These are phyloP conservation scores for Trematomus loennbergii DNA, from an alignment of 2,113 vertebrate genomes.

Conservation along the genomic window DNA sequence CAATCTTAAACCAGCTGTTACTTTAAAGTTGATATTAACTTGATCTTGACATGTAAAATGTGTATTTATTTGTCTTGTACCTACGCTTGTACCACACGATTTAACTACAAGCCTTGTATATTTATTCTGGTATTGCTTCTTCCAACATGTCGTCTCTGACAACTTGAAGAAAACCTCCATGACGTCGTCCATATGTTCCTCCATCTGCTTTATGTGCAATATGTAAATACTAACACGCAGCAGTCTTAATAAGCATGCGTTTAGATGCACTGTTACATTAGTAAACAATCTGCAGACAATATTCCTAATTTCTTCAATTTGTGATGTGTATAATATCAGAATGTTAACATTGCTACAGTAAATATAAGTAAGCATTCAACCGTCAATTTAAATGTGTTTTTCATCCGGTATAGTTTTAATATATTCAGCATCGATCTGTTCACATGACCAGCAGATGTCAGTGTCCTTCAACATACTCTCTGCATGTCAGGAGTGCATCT, in stretches of 20 bases:
- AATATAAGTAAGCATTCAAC: not conserved
- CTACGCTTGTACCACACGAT: no score
- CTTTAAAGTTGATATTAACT: no score
- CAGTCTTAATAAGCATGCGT: no score
- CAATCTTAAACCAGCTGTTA: no score
- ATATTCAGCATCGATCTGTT: not conserved
- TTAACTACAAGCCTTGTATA: no score
- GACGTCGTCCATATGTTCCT: not conserved
- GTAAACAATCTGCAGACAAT: not conserved
- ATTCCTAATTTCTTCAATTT: not conserved
- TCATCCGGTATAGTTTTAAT: not conserved
- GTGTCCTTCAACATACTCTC: constrained; percentile 34
- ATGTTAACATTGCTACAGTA: not conserved
- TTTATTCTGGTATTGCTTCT: no score
- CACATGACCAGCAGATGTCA: constrained; percentile 72
- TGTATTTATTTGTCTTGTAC: no score
- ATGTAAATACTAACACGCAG: not conserved
- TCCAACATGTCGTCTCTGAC: not conserved
- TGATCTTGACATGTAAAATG: no score
- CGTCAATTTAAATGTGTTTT: no score
- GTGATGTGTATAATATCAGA: not conserved
- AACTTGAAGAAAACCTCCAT: not conserved
- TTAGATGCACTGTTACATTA: not conserved
- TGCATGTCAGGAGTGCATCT: not conserved
- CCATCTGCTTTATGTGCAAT: not conserved